Percentiles rank a stretch among this genome's conserved stretches.
These are phyloP conservation scores for Etheostoma spectabile DNA, from an alignment of 2,113 vertebrate genomes.

Conservation along the genomic window DNA sequence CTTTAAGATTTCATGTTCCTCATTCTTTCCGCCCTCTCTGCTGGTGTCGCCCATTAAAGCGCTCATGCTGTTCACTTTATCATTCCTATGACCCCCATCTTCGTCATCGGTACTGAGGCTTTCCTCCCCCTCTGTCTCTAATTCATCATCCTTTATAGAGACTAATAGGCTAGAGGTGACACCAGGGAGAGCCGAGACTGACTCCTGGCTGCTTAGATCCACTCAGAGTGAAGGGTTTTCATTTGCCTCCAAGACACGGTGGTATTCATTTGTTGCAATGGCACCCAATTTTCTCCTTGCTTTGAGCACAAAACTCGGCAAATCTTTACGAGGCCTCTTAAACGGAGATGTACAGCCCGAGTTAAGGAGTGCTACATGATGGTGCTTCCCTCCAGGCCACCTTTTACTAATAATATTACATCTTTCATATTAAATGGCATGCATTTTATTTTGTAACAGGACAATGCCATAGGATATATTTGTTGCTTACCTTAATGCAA, in stretches of 20 bases:
- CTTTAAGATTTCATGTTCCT: constrained; percentile 70
- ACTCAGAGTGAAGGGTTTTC: constrained; percentile 75
- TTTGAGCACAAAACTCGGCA: constrained; percentile 43
- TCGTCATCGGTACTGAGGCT: constrained; percentile 71
- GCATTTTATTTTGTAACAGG: constrained; percentile 35
- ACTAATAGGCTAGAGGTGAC: constrained; percentile 84
- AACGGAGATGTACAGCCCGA: constrained; percentile 52
- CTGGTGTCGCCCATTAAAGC: constrained; percentile 74
- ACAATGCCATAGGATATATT: not conserved
- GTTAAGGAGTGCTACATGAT: constrained; percentile 24
- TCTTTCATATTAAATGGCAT: constrained; percentile 47
- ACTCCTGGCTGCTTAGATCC: constrained; percentile 71
- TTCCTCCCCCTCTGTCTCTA: constrained; percentile 79
- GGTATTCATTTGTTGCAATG: constrained; percentile 76
- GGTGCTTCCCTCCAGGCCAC: constrained; percentile 18
- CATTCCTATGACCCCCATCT: constrained; percentile 85
- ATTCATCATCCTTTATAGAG: constrained; percentile 89
- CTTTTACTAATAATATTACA: constrained; percentile 40
- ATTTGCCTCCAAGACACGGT: constrained; percentile 75
- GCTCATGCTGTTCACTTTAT: constrained; percentile 82
- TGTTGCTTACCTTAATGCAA: not conserved
- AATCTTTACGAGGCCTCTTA: constrained; percentile 57
- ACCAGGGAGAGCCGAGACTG: constrained; percentile 71
- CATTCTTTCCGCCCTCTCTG: constrained; percentile 57
- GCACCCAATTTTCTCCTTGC: constrained; percentile 73